Percentiles rank a stretch among this genome's conserved stretches.
Evolutionary conservation across 2,888 invertebrate species (phyloP).

Genomic region (Andrena chrysosceles): DNA sequence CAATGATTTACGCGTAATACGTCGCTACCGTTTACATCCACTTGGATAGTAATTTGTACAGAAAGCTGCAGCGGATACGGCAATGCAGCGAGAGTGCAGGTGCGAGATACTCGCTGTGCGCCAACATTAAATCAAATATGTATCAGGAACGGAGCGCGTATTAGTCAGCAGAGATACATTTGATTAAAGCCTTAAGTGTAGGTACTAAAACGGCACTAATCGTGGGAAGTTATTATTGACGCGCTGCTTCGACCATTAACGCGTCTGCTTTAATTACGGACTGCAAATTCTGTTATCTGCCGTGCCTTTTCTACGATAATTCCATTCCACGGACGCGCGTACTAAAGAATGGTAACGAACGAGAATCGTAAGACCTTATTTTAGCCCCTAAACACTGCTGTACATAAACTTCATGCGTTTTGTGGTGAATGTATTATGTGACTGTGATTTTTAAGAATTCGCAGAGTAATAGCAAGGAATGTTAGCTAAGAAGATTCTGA

Average conservation of each 20-base stretch:
- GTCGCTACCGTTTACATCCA: constrained; percentile 77
- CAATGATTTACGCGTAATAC: constrained; percentile 78
- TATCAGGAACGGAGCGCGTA: constrained; percentile 21
- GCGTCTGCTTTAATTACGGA: background rate
- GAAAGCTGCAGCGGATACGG: constrained; percentile 51
- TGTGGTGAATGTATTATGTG: too few species aligned
- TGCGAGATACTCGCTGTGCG: constrained; percentile 32
- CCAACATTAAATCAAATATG: constrained; percentile 52
- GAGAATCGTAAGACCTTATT: background rate
- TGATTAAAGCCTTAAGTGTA: constrained; percentile 31
- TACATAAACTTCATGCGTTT: too few species aligned
- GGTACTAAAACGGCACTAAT: constrained; percentile 41
- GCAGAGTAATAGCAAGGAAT: too few species aligned
- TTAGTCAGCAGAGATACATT: constrained; percentile 28
- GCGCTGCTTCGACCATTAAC: background rate
- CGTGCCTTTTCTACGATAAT: background rate
- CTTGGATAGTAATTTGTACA: constrained; percentile 48
- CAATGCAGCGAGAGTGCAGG: constrained; percentile 42
- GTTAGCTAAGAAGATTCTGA: too few species aligned
- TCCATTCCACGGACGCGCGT: background rate
- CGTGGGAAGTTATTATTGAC: constrained; percentile 6
- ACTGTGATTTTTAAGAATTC: too few species aligned
- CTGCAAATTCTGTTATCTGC: background rate
- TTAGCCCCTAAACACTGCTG: background rate
- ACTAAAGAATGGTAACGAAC: background rate